phyloP scores from a whole-genome alignment of 2,888 invertebrate genomes.

The Hemithea aestivaria region DNA sequence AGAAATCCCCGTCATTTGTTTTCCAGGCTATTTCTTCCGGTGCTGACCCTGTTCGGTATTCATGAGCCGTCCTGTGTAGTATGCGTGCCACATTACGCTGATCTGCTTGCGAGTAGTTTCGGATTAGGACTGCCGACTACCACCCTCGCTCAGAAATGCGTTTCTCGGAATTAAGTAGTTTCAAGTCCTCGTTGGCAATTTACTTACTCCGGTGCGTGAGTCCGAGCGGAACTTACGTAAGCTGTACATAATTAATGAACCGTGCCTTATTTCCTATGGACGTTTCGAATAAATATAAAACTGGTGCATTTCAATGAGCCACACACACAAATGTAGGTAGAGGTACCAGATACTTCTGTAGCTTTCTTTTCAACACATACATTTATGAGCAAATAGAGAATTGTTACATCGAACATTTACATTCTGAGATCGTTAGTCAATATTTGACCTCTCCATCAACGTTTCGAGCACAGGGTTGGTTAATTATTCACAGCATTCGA shows the following conservation, averaged over 20 bases:
- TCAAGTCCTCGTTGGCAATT: conserved; percentile 48
- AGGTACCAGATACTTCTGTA: too few relatives aligned
- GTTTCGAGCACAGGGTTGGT: conserved; percentile 4
- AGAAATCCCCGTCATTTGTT: conserved; percentile 32
- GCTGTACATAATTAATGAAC: conserved; percentile 27
- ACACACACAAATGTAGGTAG: too few relatives aligned
- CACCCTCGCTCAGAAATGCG: conserved; percentile 47
- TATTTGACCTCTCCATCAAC: not conserved
- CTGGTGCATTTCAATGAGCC: conserved; percentile 13
- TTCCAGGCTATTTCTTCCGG: conserved; percentile 24
- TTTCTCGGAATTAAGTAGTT: conserved; percentile 53
- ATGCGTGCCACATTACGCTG: conserved; percentile 56
- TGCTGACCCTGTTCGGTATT: conserved; percentile 54
- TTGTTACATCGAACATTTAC: not conserved
- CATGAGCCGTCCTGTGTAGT: conserved; percentile 54
- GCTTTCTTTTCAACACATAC: not conserved
- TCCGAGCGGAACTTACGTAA: conserved; percentile 33
- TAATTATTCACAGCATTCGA: conserved; percentile 15
- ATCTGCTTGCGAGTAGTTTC: conserved; percentile 65
- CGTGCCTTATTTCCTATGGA: conserved; percentile 23
- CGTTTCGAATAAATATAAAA: conserved; percentile 19
- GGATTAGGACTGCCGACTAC: conserved; percentile 53
- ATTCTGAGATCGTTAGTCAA: not conserved
- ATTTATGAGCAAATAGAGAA: too few relatives aligned
- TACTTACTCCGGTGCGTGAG: conserved; percentile 36